Conservation (phyloP, 2,797 vertebrate species). For the Clarias laeviceps region DNA sequence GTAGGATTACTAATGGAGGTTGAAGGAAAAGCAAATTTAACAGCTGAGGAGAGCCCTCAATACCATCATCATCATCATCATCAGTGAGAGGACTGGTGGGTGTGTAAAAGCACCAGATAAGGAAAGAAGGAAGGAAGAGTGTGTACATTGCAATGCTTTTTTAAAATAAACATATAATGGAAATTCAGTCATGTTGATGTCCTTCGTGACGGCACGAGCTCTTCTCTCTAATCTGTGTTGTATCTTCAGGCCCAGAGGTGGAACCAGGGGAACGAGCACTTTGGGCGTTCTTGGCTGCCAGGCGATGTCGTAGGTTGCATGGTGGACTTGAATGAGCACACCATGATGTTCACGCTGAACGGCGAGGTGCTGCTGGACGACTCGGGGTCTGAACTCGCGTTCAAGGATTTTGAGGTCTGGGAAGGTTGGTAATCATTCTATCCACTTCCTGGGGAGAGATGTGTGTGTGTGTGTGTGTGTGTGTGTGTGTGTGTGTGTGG, state of each 20-base stretch:
- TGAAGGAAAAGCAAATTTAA: not conserved
- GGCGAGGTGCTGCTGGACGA: constrained; percentile 94
- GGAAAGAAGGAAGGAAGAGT: not conserved
- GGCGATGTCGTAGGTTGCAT: constrained; percentile 93
- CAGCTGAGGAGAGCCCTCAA: constrained; percentile 19
- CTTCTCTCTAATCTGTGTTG: not conserved
- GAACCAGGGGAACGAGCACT: constrained; percentile 96
- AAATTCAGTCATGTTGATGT: not conserved
- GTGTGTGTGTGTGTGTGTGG: constrained; percentile 1
- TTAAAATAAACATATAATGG: not conserved
- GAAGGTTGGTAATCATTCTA: constrained; percentile 81
- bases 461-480: not conserved
- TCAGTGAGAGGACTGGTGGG: constrained; percentile 18
- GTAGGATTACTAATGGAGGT: not conserved
- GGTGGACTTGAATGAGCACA: constrained; percentile 93
- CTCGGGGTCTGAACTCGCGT: constrained; percentile 91
- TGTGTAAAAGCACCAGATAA: constrained; percentile 14
- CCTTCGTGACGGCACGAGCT: not conserved
- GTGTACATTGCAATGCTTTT: not conserved
- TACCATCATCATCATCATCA: constrained; percentile 18
- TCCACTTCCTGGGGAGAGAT: not conserved
- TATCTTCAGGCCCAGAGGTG: constrained; percentile 86
- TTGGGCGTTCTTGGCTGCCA: constrained; percentile 87
- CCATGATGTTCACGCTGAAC: constrained; percentile 96
- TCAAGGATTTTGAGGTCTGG: constrained; percentile 90